phyloP scores from a whole-genome alignment of 2,113 vertebrate species.

The Marmota monax region DNA sequence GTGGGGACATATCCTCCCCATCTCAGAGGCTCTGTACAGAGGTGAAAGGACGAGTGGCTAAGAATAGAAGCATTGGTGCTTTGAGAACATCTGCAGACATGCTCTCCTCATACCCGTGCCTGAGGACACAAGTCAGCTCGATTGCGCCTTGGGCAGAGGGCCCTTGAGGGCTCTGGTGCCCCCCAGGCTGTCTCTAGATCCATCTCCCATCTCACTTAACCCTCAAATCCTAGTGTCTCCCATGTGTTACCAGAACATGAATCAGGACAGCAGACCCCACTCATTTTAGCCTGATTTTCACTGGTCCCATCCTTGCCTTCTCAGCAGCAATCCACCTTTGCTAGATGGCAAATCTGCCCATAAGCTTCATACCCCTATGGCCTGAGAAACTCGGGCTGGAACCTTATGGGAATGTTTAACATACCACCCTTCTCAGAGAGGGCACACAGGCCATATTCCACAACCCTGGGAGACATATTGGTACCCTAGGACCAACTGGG shows the following conservation, averaged over 20 bases:
- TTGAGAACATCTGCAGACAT: not conserved
- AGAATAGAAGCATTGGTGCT: not conserved
- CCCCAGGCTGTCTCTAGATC: not conserved
- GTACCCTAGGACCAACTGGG: not conserved
- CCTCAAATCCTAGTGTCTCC: not conserved
- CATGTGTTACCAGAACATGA: not conserved
- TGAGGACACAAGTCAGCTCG: not conserved
- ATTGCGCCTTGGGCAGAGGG: not conserved
- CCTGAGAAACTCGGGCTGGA: not conserved
- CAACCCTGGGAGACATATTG: not conserved
- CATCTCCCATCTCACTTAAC: not conserved
- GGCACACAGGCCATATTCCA: not conserved
- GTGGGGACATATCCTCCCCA: not conserved
- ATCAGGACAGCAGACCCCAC: not conserved
- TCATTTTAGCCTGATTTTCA: not conserved
- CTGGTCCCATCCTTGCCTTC: no score
- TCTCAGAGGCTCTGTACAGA: constrained; percentile 9
- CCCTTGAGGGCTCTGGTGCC: not conserved
- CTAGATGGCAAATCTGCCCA: not conserved
- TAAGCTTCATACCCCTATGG: not conserved
- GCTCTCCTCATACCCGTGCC: not conserved
- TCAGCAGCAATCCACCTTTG: not conserved
- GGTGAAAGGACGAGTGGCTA: not conserved
- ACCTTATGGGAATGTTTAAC: not conserved
- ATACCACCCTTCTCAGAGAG: not conserved